Evolutionary conservation across 2,113 vertebrate genomes (phyloP).

Genomic region (Xyliphius kryptos): DNA sequence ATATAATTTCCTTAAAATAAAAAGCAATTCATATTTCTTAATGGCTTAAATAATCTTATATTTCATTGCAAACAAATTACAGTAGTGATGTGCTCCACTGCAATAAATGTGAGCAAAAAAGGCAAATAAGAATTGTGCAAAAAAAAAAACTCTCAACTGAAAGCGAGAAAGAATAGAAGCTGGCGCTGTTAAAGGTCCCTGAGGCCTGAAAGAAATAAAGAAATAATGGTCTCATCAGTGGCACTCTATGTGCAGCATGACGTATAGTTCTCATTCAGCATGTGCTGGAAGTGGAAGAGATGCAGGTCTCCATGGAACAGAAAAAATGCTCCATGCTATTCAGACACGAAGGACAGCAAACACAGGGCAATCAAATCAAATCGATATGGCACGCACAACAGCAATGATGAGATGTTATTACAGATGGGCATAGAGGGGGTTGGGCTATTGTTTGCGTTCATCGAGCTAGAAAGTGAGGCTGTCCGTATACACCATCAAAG

Average conservation of each 20-base stretch:
- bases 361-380: slow-evolving; percentile 57
- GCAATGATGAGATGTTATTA: slow-evolving; percentile 62
- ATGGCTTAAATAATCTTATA: too few relatives aligned
- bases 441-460: slow-evolving; percentile 53
- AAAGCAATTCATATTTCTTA: too few relatives aligned
- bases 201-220: slow-evolving; percentile 54
- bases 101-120: too few relatives aligned
- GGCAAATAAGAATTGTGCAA: too few relatives aligned
- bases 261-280: slow-evolving; percentile 51
- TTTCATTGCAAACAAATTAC: too few relatives aligned
- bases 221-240: slow-evolving; percentile 62
- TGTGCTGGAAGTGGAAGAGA: slow-evolving; percentile 41
- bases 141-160: too few relatives aligned
- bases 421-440: slow-evolving; percentile 46
- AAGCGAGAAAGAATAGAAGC: slow-evolving; percentile 35
- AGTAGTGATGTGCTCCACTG: too few relatives aligned
- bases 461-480: slow-evolving; percentile 49
- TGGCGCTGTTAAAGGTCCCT: slow-evolving; percentile 36
- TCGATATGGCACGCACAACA: slow-evolving; percentile 63
- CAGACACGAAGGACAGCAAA: slow-evolving; percentile 53
- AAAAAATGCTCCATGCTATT: slow-evolving; percentile 40
- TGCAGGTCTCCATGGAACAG: slow-evolving; percentile 50
- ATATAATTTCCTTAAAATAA: neutral
- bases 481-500: slow-evolving; percentile 37
- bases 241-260: slow-evolving; percentile 43